These are phyloP conservation scores for Pemphredon lugubris DNA, from an alignment of 2,888 invertebrate genomes.

Conservation along the genomic window DNA sequence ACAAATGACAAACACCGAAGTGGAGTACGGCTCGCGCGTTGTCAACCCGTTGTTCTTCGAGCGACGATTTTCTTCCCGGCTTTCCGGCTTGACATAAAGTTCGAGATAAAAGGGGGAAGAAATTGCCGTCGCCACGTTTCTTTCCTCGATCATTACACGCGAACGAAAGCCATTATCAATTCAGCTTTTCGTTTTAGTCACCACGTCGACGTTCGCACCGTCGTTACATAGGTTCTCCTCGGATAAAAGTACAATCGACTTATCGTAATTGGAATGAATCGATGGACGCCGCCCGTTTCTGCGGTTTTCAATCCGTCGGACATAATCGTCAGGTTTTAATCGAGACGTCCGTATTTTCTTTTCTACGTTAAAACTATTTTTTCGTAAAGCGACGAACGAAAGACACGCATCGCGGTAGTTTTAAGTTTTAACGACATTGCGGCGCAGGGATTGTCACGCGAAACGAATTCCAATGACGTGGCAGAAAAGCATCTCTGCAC, in stretches of 20 bases:
- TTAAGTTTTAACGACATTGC: no score
- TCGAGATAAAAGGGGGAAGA: background rate
- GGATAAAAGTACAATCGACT: conserved; percentile 24
- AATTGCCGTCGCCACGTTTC: conserved; percentile 3
- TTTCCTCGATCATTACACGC: conserved; percentile 3
- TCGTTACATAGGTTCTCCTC: background rate
- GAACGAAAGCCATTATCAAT: conserved; percentile 6
- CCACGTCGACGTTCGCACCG: background rate
- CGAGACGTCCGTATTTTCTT: no score
- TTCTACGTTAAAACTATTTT: no score
- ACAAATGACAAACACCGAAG: conserved; percentile 23
- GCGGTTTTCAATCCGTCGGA: no score
- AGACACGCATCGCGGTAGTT: no score
- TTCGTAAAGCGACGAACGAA: background rate
- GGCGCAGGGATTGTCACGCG: no score
- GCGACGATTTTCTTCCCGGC: background rate
- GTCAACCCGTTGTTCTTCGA: conserved; percentile 7
- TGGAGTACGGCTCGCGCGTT: conserved; percentile 2
- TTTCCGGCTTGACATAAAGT: background rate
- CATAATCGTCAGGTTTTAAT: no score
- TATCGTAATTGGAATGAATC: no score
- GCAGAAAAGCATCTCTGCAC: no score
- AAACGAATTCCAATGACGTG: no score
- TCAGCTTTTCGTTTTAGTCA: background rate
- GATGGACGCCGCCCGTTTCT: background rate